Conservation (phyloP, 2,888 invertebrate genomes). For the Rhamphomyia laevipes region DNA sequence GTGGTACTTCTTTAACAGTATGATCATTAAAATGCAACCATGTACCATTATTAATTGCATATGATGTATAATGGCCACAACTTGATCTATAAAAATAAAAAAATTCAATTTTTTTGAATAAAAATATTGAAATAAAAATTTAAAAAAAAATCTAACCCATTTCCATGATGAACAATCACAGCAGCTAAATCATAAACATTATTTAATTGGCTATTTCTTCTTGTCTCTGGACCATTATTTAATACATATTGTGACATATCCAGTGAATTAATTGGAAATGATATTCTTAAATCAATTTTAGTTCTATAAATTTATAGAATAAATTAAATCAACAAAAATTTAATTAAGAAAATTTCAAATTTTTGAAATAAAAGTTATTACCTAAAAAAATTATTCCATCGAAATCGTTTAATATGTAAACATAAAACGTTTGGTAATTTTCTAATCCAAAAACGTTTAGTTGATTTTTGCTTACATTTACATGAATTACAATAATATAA, state of each 20-base stretch:
- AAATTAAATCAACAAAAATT: not conserved
- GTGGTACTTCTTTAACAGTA: conserved; percentile 49
- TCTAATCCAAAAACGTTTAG: conserved; percentile 76
- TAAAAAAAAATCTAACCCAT: conserved; percentile 43
- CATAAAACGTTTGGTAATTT: conserved; percentile 71
- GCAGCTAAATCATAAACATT: conserved; percentile 68
- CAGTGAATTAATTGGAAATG: conserved; percentile 61
- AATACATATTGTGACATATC: conserved; percentile 70
- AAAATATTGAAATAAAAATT: not conserved
- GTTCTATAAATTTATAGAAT: conserved; percentile 37
- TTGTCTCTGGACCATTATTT: conserved; percentile 51
- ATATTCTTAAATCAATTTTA: conserved; percentile 66
- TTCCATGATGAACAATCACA: conserved; percentile 71
- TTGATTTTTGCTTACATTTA: conserved; percentile 68
- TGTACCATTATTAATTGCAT: conserved; percentile 63
- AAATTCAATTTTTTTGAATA: not conserved
- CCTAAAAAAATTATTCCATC: conserved; percentile 52
- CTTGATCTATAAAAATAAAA: conserved; percentile 47
- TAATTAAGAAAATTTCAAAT: not conserved
- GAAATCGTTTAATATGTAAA: conserved; percentile 70
- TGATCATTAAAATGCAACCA: conserved; percentile 86
- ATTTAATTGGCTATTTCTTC: conserved; percentile 48
- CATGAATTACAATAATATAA: conserved; percentile 73
- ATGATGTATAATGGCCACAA: conserved; percentile 77
- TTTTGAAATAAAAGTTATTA: not conserved